Evolutionary conservation across 1,140 invertebrate genomes (phyloP).

Genomic region (Heliconius congener): DNA sequence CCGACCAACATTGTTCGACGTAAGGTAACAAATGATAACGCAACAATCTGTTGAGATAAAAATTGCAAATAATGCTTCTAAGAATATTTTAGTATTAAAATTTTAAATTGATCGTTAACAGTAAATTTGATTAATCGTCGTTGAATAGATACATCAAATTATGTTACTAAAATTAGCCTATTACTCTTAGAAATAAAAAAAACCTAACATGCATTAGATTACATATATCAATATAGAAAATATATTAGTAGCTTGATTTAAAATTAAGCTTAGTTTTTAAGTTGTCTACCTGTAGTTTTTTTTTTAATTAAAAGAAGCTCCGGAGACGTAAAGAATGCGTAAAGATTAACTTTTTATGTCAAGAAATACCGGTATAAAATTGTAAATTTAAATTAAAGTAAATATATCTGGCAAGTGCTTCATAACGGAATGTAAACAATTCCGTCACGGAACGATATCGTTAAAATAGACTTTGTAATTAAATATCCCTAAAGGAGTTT

Average conservation of each 20-base stretch:
- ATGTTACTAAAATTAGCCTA: neutral
- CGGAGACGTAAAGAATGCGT: too few relatives aligned
- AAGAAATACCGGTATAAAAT: neutral
- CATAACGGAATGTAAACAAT: constrained; percentile 43
- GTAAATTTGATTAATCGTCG: constrained; percentile 9
- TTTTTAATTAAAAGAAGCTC: too few relatives aligned
- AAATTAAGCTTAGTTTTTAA: too few relatives aligned
- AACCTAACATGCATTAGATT: neutral
- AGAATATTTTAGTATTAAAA: constrained; percentile 22
- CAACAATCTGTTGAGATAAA: constrained; percentile 5
- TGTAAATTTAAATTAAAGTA: constrained; percentile 35
- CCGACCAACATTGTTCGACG: neutral
- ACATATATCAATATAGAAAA: neutral
- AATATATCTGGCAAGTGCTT: constrained; percentile 46
- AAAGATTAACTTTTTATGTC: too few relatives aligned
- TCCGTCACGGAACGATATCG: constrained; percentile 36
- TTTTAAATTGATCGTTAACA: constrained; percentile 20
- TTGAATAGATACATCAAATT: constrained; percentile 5
- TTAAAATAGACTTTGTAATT: constrained; percentile 26
- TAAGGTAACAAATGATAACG: neutral
- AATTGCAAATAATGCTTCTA: constrained; percentile 21
- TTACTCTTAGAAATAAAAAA: neutral
- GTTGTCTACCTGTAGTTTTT: too few relatives aligned
- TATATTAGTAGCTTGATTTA: neutral
- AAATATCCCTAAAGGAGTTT: too few relatives aligned